Conservation (phyloP, 2,113 vertebrate species). For the Nipponia nippon region DNA sequence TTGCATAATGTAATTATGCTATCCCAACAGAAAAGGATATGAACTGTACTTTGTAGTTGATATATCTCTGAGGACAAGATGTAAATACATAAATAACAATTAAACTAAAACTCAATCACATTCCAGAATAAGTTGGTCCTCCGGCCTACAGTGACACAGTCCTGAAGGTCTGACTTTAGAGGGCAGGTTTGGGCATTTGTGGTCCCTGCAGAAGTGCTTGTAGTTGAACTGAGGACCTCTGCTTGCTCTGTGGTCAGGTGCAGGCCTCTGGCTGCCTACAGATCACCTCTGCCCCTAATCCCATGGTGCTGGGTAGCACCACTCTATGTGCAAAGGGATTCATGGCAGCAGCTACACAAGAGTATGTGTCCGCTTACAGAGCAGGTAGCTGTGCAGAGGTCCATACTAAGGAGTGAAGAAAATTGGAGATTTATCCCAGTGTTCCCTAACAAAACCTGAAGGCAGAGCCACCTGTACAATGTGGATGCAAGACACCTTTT, state of each 20-base stretch:
- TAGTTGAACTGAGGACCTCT: neutral
- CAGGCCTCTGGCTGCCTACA: neutral
- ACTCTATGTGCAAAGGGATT: neutral
- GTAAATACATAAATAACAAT: neutral
- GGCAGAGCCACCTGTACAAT: neutral
- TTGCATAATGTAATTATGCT: neutral
- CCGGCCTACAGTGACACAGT: too few relatives aligned
- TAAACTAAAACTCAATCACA: neutral
- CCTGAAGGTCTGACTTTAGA: neutral
- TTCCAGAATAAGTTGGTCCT: neutral
- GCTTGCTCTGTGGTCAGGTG: neutral
- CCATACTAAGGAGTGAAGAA: neutral
- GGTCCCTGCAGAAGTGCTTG: neutral
- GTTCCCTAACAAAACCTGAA: neutral
- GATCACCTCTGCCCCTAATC: neutral
- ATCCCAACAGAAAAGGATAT: neutral
- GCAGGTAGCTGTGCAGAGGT: neutral
- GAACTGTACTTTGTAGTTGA: neutral
- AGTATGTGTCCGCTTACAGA: neutral
- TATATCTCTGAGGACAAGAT: neutral
- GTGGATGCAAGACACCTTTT: neutral
- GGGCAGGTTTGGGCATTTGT: fast-evolving
- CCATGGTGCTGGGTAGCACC: fast-evolving
- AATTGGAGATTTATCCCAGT: neutral
- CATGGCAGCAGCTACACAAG: neutral